Conservation (phyloP, 1,140 invertebrate genomes). For the Caerostris extrusa region DNA sequence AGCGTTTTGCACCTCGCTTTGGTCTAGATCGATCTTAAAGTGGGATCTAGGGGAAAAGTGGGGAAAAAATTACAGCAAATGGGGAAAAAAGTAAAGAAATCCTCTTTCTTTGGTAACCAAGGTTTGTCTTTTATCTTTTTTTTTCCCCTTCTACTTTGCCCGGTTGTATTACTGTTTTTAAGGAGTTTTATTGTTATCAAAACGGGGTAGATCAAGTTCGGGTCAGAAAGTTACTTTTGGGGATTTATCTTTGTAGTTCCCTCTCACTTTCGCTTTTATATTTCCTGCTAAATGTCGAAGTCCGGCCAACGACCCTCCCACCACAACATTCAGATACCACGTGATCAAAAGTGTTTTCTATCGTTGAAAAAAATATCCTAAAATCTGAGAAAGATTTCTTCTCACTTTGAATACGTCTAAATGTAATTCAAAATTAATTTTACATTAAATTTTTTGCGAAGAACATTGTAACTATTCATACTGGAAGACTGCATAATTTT, state of each 20-base stretch:
- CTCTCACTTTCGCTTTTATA: neutral
- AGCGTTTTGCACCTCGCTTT: slow-evolving; percentile 39
- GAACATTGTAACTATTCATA: no score
- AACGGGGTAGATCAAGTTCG: slow-evolving; percentile 19
- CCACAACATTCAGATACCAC: no score
- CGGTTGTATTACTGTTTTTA: slow-evolving; percentile 26
- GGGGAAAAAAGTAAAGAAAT: neutral
- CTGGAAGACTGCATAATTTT: no score
- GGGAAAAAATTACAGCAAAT: neutral
- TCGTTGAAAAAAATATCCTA: no score
- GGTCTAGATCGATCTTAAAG: slow-evolving; percentile 34
- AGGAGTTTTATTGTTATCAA: slow-evolving; percentile 47
- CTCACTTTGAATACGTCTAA: no score
- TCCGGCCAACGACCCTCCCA: no score
- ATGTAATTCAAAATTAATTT: no score
- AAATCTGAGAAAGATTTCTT: no score
- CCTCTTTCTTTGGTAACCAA: neutral
- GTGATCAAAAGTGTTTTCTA: no score
- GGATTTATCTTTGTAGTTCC: neutral
- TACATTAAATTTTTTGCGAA: no score
- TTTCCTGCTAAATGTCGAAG: no score
- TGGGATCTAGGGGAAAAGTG: slow-evolving; percentile 3
- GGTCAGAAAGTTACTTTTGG: slow-evolving; percentile 4
- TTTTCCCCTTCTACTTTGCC: neutral
- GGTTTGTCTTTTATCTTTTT: neutral